Conservation (phyloP, 1,140 invertebrate genomes). For the Laupala kohalensis region DNA sequence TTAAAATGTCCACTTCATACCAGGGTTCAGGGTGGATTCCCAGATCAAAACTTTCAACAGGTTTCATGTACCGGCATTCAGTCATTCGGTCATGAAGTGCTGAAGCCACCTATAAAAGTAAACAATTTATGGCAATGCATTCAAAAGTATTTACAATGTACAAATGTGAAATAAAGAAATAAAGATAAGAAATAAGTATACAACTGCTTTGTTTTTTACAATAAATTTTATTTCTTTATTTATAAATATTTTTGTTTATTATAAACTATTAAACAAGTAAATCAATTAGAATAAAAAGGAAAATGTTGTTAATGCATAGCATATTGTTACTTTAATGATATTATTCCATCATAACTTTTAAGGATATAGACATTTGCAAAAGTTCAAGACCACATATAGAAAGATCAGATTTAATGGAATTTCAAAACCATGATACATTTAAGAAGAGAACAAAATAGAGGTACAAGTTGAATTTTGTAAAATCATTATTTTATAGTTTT, state of each 20-base stretch:
- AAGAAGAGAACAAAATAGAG: too few species aligned
- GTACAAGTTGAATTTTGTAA: too few species aligned
- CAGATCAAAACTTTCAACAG: slow-evolving; percentile 47
- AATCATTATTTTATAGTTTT: too few species aligned
- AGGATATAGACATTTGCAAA: too few species aligned
- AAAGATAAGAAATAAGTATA: not conserved
- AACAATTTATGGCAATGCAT: not conserved
- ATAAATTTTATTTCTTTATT: not conserved
- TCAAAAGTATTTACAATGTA: not conserved
- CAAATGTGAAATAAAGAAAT: not conserved
- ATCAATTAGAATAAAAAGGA: not conserved
- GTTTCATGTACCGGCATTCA: slow-evolving; percentile 62
- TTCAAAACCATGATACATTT: too few species aligned
- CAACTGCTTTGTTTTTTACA: not conserved
- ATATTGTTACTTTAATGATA: too few species aligned
- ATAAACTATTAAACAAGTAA: not conserved
- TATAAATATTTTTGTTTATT: not conserved
- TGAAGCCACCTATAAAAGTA: slow-evolving; percentile 31
- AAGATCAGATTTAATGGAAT: too few species aligned
- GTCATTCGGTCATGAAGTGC: slow-evolving; percentile 72
- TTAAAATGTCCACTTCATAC: slow-evolving; percentile 70
- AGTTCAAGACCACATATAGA: too few species aligned
- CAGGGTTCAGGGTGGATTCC: slow-evolving; percentile 51
- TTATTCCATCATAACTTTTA: not conserved
- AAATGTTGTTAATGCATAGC: too few species aligned